Evolutionary conservation across 1,140 invertebrate species (phyloP), one percentile per base, ranked within the genome.

Genomic region (Rhizoglyphus robini): DNA sequence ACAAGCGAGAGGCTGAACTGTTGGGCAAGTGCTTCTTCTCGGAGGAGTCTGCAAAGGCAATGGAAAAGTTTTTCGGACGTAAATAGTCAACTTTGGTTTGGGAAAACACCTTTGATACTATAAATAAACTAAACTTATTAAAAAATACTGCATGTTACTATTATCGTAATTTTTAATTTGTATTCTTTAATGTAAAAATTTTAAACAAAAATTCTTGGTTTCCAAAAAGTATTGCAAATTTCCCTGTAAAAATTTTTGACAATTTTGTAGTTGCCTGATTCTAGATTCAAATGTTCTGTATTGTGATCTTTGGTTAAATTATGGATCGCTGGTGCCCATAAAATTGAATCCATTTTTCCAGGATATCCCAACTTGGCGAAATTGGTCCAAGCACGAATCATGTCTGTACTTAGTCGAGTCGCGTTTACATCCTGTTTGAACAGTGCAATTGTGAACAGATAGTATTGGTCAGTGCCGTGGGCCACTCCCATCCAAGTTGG

Each of bases 11-110:
- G 74, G 81, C 79, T 71, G 73, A 79, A 18, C 69, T 77, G 31
- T 72, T 85, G 18, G 72, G 76, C n/a, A 79, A 82, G 59, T 72
- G 82, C 27, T 84, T 82, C 81, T 75, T 79, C 57, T 82, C 81
- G 0, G 76, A 81, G 51, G 84, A 86, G 72, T 81, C 81, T 72
- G 67, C 77, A 69, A 72, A 78, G 71, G 76, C 81, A 68, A 74
- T 83, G 65, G 70, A 80, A 73, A 73, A 76, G 67, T 79, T 83
- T 74, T 71, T 81, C 69, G 13, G 4, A 51, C 25, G 66, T 8
- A 65, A 65, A 46, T n/a, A 60, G 36, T 23, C 2, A 32, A 60
- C n/a, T n/a, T n/a, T n/a, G n/a, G n/a, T n/a, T n/a, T n/a, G n/a
- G n/a, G n/a, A n/a, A n/a, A n/a, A n/a, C n/a, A n/a, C n/a, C n/a